Evolutionary conservation across 2,113 vertebrate genomes (phyloP), one percentile per base, ranked within the genome.

Genomic region (Labrus mixtus): DNA sequence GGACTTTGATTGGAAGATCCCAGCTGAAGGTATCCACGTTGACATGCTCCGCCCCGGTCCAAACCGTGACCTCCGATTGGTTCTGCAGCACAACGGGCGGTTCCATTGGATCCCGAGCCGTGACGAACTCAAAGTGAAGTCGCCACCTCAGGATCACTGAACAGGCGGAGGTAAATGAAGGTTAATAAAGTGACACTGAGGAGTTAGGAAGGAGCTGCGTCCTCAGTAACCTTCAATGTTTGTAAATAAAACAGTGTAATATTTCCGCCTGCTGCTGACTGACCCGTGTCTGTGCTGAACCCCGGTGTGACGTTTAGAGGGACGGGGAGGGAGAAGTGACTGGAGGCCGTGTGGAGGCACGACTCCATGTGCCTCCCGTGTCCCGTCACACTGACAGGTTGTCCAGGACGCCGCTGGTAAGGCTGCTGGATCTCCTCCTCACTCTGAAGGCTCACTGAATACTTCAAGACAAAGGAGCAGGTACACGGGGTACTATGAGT

Each of bases 11-110:
- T 6, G 98, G 97, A 71, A 99, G 91, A 81, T 99, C 96, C 98
- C 98, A 99, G 89, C 97, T 99, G 92, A 99, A 98, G 59, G 98
- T 99, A 89, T 99, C 98, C 78, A 99, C 98, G 1, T 96, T 95
- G 3, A 99, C 95, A 45, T 96, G 95, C 82, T 96, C 96, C 0
- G 96, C 93, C 36, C 98, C 97, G 0, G 93, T 94, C 97, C 98
- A 99, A 41, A 95, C 94, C 2, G 95, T 81, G 36, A 96, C 94
- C 74, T 99, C 97, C 0, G 95, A 93, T 60, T 96, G 96, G 89
- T 95, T 96, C 91, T 95, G 90, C 54, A 94, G 94, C 11, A 97
- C 95, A 0, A 94, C 90, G 36, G 96, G 95, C 0, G 93, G 90
- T 65, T 96, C 93, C 0, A 94, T 90, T 0, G 95, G 95, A 68